A percentile compares a stretch with the other conserved stretches of the same genome.
Conservation (phyloP, 1,140 invertebrate genomes). For the Proctacanthus coquilletti region DNA sequence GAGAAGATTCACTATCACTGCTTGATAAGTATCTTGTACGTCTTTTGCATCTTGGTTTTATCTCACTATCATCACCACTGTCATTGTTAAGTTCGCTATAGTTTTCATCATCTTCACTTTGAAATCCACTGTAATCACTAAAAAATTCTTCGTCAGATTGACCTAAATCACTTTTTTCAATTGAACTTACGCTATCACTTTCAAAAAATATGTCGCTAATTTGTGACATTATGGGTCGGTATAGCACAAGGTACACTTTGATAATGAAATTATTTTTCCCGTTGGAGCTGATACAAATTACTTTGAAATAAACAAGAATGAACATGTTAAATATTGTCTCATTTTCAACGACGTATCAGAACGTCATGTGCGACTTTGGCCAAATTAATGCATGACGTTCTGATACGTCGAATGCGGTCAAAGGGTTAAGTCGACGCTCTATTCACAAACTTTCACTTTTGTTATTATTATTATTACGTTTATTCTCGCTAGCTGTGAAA, state of each 20-base stretch:
- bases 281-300: slow-evolving; percentile 1
- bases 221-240: no score
- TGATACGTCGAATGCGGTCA: slow-evolving; percentile 1
- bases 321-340: no score
- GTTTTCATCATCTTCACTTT: slow-evolving; percentile 1
- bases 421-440: no score
- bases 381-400: slow-evolving; percentile 1
- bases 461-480: no score
- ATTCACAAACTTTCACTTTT: no score
- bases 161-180: slow-evolving; percentile 1
- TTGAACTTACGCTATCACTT: neutral
- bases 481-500: no score
- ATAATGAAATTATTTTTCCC: neutral
- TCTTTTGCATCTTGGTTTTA: slow-evolving; percentile 1
- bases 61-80: neutral
- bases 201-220: slow-evolving; percentile 1
- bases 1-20: slow-evolving; percentile 1
- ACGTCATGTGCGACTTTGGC: neutral
- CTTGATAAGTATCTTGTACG: neutral
- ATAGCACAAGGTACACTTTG: neutral
- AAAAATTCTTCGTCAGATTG: neutral
- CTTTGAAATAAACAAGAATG: slow-evolving; percentile 1
- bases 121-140: neutral
- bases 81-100: neutral
- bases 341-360: no score